Evolutionary conservation across 2,888 invertebrate species (phyloP), one percentile per base, ranked within the genome.

Genomic region (Prosopocoilus inquinatus): DNA sequence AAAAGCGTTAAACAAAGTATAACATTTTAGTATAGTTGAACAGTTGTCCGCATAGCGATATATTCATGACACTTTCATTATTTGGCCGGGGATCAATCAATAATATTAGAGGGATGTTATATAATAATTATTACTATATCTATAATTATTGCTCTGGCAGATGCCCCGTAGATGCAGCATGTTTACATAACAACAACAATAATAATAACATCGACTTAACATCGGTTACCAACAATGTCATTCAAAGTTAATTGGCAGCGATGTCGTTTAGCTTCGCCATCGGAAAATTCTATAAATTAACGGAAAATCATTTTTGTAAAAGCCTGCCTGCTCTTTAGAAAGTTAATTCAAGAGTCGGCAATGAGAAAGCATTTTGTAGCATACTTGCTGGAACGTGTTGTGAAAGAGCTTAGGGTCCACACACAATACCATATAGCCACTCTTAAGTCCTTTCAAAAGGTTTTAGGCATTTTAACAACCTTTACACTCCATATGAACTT

Each of bases 391-490:
- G 36, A 55, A 50, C 55, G 50, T 50, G 44, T 28, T 35, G 50
- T 45, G 44, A 55, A 55, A 50, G 45, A 50, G 55, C 55, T 55
- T 55, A 55, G 36, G 36, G 45, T 33, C 38, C 32, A 33, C 20
- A 28, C 38, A 55, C 50, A 50, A 55, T 55, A 46, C 45, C 50
- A 55, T 55, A 50, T 55, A 46, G 43, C 50, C 38, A 49, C 50
- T 38, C 55, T 48, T 50, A 50, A 55, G 46, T 35, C 33, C 50
- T 55, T 55, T 55, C 50, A 50, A 50, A 55, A 48, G 55, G 55
- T 55, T 55, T 35, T 13, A 33, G 36, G 48, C 48, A 48, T 41
- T 13, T 16, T 9, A 41, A 41, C 41, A 13, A 41, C 41, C n/a
- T 15, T 4, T 13, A 41, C 15, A 13, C 13, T 41, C 15, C 41